Evolutionary conservation across 2,888 invertebrate genomes (phyloP).

Genomic region (Quadroppia sp.): DNA sequence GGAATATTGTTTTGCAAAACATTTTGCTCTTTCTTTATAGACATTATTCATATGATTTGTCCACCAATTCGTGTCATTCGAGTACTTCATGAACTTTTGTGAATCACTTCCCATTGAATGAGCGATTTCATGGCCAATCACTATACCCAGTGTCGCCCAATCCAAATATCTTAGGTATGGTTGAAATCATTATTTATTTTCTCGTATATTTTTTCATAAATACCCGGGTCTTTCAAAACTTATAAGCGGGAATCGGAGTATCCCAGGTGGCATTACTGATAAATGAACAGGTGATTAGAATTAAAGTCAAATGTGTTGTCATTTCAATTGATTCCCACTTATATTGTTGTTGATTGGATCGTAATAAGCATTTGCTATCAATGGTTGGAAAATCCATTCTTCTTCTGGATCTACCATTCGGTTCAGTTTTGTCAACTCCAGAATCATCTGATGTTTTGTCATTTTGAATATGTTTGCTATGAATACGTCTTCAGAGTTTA

Average conservation of each 20-base stretch:
- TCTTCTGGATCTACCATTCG: constrained; percentile 26
- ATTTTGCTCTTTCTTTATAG: constrained; percentile 51
- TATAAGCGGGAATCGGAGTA: constrained; percentile 53
- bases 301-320: background rate
- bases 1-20: constrained; percentile 52
- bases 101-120: constrained; percentile 51
- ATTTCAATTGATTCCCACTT: constrained; percentile 55
- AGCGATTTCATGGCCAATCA: constrained; percentile 52
- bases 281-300: background rate
- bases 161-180: constrained; percentile 46
- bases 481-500: constrained; percentile 33
- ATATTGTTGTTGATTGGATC: constrained; percentile 47
- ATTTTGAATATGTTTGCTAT: constrained; percentile 42
- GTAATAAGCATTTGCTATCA: constrained; percentile 48
- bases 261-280: constrained; percentile 53
- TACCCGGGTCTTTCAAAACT: constrained; percentile 52
- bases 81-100: constrained; percentile 38
- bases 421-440: constrained; percentile 36
- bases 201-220: background rate
- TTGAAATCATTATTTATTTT: background rate
- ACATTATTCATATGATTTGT: constrained; percentile 50
- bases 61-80: constrained; percentile 52
- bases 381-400: constrained; percentile 47
- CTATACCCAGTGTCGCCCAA: constrained; percentile 52
- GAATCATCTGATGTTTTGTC: constrained; percentile 28